phyloP scores from a whole-genome alignment of 2,888 invertebrate genomes.

The Acheta domesticus region DNA sequence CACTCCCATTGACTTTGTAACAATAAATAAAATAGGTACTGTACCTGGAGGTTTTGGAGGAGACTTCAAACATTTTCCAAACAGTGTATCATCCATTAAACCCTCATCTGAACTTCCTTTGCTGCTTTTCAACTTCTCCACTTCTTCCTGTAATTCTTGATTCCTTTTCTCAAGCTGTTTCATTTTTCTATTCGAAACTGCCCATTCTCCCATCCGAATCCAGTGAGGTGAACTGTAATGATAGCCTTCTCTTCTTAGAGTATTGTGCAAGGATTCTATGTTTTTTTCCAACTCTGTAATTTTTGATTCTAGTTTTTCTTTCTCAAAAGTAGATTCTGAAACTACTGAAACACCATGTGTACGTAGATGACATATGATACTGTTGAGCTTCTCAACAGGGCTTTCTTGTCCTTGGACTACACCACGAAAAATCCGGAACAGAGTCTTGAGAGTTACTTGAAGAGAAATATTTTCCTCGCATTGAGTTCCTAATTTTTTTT shows the following conservation, averaged over 20 bases:
- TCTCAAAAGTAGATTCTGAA: not conserved
- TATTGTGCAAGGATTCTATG: not conserved
- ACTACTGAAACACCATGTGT: not conserved
- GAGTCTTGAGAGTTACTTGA: not conserved
- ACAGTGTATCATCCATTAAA: not conserved
- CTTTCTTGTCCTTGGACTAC: not conserved
- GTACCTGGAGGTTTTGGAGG: not conserved
- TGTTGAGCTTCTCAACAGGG: not conserved
- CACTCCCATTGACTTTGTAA: not conserved
- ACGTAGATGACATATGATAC: not conserved
- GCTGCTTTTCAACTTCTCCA: not conserved
- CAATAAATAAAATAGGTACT: not conserved
- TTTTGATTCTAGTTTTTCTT: not conserved
- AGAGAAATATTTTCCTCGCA: not conserved
- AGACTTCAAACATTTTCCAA: not conserved
- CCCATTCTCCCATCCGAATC: not conserved
- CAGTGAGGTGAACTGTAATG: not conserved
- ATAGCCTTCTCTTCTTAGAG: constrained; percentile 3
- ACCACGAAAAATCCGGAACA: not conserved
- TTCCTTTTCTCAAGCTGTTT: not conserved
- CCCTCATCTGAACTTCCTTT: not conserved
- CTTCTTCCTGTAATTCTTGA: not conserved
- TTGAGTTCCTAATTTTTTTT: not conserved
- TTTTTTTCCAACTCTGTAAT: not conserved
- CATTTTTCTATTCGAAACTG: not conserved